These are phyloP conservation scores for Pseudonaja textilis DNA, from an alignment of 2,113 vertebrate genomes.

Conservation along the genomic window DNA sequence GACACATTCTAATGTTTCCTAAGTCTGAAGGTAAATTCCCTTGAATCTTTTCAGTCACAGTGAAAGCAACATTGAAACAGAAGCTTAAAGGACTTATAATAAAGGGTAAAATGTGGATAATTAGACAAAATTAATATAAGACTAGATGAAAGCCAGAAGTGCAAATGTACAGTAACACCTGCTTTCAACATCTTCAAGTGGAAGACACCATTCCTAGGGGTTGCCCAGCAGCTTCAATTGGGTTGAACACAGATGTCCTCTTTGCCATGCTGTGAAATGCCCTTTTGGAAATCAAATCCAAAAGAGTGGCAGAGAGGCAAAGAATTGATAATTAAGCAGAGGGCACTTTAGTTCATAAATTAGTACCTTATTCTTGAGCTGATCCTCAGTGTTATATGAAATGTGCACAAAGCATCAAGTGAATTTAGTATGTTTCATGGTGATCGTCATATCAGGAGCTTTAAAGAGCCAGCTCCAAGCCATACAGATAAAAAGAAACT, in stretches of 20 bases:
- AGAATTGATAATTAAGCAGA: background rate
- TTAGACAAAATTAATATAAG: background rate
- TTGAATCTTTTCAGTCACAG: background rate
- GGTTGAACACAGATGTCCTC: background rate
- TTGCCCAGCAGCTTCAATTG: background rate
- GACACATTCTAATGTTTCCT: background rate
- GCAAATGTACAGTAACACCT: background rate
- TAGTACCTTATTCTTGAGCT: background rate
- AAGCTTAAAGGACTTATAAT: background rate
- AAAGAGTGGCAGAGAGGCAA: background rate
- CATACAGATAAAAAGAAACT: background rate
- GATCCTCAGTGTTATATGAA: background rate
- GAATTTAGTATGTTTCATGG: background rate
- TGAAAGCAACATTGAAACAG: background rate
- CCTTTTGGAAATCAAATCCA: background rate
- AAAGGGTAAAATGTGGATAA: background rate
- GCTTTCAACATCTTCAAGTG: background rate
- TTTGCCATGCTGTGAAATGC: background rate
- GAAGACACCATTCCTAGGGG: background rate
- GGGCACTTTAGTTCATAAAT: background rate
- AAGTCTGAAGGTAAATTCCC: background rate
- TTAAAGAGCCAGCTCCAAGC: conserved; percentile 6
- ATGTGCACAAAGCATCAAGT: background rate
- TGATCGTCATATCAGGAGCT: background rate
- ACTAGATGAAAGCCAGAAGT: background rate